Evolutionary conservation across 2,888 invertebrate genomes (phyloP), one percentile per base, ranked within the genome.

Genomic region (Nomada flava): DNA sequence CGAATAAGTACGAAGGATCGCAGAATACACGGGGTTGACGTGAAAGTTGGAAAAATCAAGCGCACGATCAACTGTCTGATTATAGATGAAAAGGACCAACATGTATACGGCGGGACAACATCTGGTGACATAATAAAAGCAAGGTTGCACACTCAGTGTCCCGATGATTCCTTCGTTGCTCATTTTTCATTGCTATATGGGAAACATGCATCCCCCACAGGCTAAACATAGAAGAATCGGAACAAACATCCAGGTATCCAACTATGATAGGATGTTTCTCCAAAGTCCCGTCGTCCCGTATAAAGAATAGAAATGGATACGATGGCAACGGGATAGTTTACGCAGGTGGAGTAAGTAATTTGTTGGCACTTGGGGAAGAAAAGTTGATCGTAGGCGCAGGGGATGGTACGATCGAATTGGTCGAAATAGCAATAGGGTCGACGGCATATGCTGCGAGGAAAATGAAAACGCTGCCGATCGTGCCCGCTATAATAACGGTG

Each of bases 101-200:
- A 95, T 81, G 96, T 97, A 64, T 98, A 96, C 92, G 97, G 98
- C 86, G 98, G 98, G 9, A 98, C 98, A 18, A 95, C 95, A 15
- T 97, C 98, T 90, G 98, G 96, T 50, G 98, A 97, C 90, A 94
- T 97, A 15, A 92, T 96, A 23, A 83, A 88, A 78, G 83, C 86
- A 70, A 88, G 88, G 88, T 88, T 29, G 57, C 20, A 65, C 26
- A 11, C 23, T 60, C 18, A 13, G 11, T 47, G 11, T 15, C 47
- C 47, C 15, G 42, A 29, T 47, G 57, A 18, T 5, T 42, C 15
- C 44, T 2, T 67, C 29, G 52, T 67, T 42, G 52, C 18, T 5
- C 26, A 64, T 15, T 0, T 20, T 36, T 11, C 2, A 10, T n/a
- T 47, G 4, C 23, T 23, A 23, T n/a, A 7, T 15, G 15, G 0